phyloP scores from a whole-genome alignment of 2,113 vertebrate species.

The Atractosteus spatula region DNA sequence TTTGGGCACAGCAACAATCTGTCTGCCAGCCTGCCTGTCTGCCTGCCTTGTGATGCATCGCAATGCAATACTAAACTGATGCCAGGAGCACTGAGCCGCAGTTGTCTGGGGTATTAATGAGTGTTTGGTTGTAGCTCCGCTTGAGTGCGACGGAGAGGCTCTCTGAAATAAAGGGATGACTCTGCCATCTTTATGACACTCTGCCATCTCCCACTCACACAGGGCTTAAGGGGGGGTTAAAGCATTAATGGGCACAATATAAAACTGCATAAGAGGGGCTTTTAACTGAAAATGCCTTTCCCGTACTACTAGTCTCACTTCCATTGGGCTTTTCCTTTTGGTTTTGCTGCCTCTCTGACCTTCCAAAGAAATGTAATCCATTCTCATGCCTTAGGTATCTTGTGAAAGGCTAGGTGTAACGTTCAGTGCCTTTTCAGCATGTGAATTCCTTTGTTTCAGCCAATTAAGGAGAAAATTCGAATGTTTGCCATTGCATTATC shows the following conservation, averaged over 20 bases:
- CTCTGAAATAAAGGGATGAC: neutral
- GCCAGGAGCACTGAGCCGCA: neutral
- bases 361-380: too few relatives aligned
- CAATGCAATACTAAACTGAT: neutral
- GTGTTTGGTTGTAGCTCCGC: conserved; percentile 6
- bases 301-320: too few relatives aligned
- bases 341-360: too few relatives aligned
- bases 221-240: neutral
- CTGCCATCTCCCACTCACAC: neutral
- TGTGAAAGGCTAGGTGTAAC: too few relatives aligned
- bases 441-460: too few relatives aligned
- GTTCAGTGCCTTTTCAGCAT: too few relatives aligned
- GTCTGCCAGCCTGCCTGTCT: neutral
- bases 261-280: neutral
- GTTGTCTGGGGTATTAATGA: conserved; percentile 16
- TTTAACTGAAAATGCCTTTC: too few relatives aligned
- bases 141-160: neutral
- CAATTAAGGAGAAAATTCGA: too few relatives aligned
- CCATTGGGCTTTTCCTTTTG: too few relatives aligned
- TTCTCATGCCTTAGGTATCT: too few relatives aligned
- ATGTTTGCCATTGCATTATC: too few relatives aligned
- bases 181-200: neutral
- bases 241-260: neutral
- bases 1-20: neutral
- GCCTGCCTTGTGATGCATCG: neutral